Base-by-base conservation (phyloP, 2,113 vertebrate species). In the Xenotilapia longispinis region DNA sequence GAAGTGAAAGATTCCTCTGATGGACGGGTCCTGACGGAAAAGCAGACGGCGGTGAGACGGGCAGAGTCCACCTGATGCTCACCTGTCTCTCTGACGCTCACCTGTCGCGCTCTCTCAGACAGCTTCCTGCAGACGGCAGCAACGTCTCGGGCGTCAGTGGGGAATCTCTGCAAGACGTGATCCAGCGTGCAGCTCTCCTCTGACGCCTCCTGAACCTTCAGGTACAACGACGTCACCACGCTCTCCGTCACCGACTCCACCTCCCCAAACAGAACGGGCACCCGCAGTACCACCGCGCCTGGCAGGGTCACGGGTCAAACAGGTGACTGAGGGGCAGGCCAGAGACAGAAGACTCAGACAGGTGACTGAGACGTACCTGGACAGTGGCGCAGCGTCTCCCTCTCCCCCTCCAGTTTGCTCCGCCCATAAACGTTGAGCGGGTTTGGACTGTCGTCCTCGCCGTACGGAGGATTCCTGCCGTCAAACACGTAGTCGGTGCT, bases 401-500 rank as follows among this genome's bases (percentile, higher is more conserved):
- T 96, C 94, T 99, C 99, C 21, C 98, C 98, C 68, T 98, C 97
- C 81, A 99, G 93, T 93, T 99, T 99, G 87, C 97, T 98, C 93
- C 97, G 97, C 19, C 98, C 98, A 17, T 99, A 99, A 4, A 97
- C 89, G 89, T 99, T 99, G 42, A 99, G 88, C 2, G 98, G 98
- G 89, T 96, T 97, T 8, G 98, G 98, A 65, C 90, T 78, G 63
- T 98, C 98, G 12, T 97, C 97, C 91, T 99, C 98, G 28, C 97
- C 97, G 6, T 99, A 99, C 19, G 98, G 98, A 87, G 98, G 98
- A 88, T 94, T 97, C 75, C 97, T 97, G 51, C 98, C 98, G 85
- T 99, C 98, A 88, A 99, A 99, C 15, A 99, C 98, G 17, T 99
- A 99, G 93, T 99, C 98, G 5, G 97, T 98, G 90, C 98, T 99